Conservation (phyloP, 1,140 invertebrate genomes). For the Parapsyche elsis region DNA sequence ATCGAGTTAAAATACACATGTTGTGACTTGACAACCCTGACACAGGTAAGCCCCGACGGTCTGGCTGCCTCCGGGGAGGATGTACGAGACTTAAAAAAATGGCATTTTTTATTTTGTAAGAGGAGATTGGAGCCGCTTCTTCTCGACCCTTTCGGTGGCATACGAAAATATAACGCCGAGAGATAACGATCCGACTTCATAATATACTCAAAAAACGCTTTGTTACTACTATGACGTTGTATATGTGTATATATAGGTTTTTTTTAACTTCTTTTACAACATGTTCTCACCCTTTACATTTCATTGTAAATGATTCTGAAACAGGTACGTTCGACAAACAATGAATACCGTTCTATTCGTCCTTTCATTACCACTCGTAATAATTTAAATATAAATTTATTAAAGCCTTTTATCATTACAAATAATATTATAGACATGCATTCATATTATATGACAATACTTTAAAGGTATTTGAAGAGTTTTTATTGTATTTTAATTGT, state of each 20-base stretch:
- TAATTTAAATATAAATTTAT: slow-evolving; percentile 3
- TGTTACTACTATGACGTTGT: slow-evolving; percentile 25
- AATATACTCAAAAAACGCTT: slow-evolving; percentile 54
- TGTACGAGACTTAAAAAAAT: slow-evolving; percentile 40
- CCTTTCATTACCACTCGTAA: slow-evolving; percentile 42
- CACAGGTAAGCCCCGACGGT: slow-evolving; percentile 31
- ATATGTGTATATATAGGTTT: background rate
- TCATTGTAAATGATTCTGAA: slow-evolving; percentile 46
- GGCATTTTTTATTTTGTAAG: slow-evolving; percentile 25
- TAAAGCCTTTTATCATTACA: background rate
- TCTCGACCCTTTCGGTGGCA: slow-evolving; percentile 34
- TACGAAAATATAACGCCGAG: slow-evolving; percentile 41
- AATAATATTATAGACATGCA: background rate
- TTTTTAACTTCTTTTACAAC: slow-evolving; percentile 34
- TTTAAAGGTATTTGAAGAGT: background rate
- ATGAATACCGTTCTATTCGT: slow-evolving; percentile 38
- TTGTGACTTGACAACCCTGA: slow-evolving; percentile 54
- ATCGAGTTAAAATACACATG: slow-evolving; percentile 50
- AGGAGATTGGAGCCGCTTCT: slow-evolving; percentile 22
- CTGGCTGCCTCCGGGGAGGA: background rate
- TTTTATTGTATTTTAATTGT: background rate
- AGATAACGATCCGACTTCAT: slow-evolving; percentile 55
- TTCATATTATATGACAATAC: background rate
- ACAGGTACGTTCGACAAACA: slow-evolving; percentile 48
- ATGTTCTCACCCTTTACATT: slow-evolving; percentile 51